phyloP scores from a whole-genome alignment of 1,140 invertebrate genomes.

The Cotesia typhae region DNA sequence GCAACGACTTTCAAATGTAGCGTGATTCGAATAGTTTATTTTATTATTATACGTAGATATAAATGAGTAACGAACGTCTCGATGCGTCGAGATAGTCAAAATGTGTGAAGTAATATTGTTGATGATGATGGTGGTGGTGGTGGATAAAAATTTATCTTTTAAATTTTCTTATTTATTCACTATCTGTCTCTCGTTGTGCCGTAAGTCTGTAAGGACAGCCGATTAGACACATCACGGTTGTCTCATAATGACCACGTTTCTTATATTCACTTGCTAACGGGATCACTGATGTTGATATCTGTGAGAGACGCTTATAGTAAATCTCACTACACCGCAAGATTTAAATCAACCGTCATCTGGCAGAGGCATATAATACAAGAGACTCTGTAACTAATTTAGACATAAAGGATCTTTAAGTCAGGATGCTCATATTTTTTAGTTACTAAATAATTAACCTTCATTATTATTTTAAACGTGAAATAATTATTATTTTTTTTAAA shows the following conservation, averaged over 20 bases:
- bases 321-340: constrained; percentile 14
- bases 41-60: constrained; percentile 11
- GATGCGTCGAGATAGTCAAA: no score
- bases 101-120: no score
- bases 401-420: constrained; percentile 12
- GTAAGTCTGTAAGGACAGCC: constrained; percentile 1
- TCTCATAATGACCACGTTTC: constrained; percentile 22
- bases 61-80: not conserved
- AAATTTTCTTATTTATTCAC: no score
- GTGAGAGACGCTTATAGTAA: not conserved
- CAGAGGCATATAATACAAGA: constrained; percentile 9
- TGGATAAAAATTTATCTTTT: no score
- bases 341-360: constrained; percentile 28
- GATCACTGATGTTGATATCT: constrained; percentile 10
- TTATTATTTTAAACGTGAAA: not conserved
- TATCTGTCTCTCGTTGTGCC: not conserved
- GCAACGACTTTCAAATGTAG: constrained; percentile 34
- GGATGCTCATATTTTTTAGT: not conserved
- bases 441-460: not conserved
- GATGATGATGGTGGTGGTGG: no score
- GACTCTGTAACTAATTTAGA: constrained; percentile 25
- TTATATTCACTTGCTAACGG: constrained; percentile 24
- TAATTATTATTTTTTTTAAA: not conserved
- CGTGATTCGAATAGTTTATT: constrained; percentile 18
- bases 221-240: constrained; percentile 25